These are phyloP conservation scores for Ciconia nigra DNA, from an alignment of 2,797 vertebrate species.

Conservation along the genomic window DNA sequence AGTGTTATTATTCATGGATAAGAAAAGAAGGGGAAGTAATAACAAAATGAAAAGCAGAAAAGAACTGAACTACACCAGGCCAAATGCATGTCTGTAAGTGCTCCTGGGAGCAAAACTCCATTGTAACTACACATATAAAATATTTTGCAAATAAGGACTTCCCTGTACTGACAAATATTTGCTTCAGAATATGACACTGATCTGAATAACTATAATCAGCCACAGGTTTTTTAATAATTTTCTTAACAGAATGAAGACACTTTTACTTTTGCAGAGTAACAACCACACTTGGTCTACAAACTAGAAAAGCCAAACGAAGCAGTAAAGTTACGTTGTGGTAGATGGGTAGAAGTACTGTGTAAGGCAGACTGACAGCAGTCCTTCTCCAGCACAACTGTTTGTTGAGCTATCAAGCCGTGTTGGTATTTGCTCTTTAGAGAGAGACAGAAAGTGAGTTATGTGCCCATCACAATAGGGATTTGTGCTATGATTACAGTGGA, in stretches of 20 bases:
- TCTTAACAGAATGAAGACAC: background rate
- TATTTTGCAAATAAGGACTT: background rate
- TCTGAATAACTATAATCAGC: background rate
- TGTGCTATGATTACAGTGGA: background rate
- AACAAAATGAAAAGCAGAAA: background rate
- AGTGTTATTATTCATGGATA: background rate
- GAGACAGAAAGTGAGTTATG: background rate
- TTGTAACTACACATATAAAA: background rate
- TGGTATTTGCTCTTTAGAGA: conserved; percentile 7
- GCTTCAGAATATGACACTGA: background rate
- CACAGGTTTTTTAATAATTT: background rate
- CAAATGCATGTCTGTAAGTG: background rate
- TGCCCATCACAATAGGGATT: conserved; percentile 12
- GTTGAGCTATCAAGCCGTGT: background rate
- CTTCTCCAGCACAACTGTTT: background rate
- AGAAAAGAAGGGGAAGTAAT: background rate
- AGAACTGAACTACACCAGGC: background rate
- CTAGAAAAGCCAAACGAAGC: background rate
- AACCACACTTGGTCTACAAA: background rate
- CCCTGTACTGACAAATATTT: background rate
- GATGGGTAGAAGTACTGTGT: background rate
- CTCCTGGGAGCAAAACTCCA: background rate
- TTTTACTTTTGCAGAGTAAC: background rate
- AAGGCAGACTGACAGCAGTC: background rate
- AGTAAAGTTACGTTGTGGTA: background rate